Evolutionary conservation across 2,888 invertebrate genomes (phyloP).

Genomic region (Eristalinus aeneus): DNA sequence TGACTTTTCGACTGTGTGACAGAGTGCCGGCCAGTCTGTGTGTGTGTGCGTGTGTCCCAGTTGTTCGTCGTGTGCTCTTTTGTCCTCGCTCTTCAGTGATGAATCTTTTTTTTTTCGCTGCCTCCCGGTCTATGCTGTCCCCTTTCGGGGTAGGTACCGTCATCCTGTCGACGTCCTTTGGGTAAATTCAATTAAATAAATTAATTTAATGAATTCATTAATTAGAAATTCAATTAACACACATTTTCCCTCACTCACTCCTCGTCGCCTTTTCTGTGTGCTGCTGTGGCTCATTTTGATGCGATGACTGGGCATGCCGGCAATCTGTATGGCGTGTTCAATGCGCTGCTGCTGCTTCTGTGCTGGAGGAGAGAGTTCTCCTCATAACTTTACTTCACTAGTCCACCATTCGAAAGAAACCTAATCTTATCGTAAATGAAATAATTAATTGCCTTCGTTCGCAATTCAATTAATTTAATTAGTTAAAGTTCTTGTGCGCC

Average conservation of each 20-base stretch:
- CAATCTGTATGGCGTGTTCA: neutral
- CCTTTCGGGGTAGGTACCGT: neutral
- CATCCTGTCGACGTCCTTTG: conserved; percentile 11
- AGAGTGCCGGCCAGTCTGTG: too few species aligned
- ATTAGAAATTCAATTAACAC: conserved; percentile 71
- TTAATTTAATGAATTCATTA: conserved; percentile 71
- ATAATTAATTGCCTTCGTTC: conserved; percentile 69
- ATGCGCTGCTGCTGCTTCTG: conserved; percentile 1
- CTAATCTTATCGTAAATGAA: conserved; percentile 70
- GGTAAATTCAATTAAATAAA: conserved; percentile 69
- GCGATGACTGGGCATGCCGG: neutral
- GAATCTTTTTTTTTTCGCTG: conserved; percentile 16
- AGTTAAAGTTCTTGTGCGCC: conserved; percentile 56
- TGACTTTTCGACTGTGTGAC: neutral
- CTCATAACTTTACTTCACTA: conserved; percentile 1
- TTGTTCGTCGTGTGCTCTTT: conserved; percentile 30
- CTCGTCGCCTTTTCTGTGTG: conserved; percentile 24
- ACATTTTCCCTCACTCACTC: conserved; percentile 44
- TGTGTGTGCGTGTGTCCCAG: neutral
- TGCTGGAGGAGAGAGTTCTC: neutral
- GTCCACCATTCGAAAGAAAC: conserved; percentile 45
- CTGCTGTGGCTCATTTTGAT: neutral
- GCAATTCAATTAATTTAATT: conserved; percentile 70
- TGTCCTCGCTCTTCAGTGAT: conserved; percentile 8
- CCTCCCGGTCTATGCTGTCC: neutral